Conservation (phyloP, 1,140 invertebrate genomes). For the Platyscapa corneri region DNA sequence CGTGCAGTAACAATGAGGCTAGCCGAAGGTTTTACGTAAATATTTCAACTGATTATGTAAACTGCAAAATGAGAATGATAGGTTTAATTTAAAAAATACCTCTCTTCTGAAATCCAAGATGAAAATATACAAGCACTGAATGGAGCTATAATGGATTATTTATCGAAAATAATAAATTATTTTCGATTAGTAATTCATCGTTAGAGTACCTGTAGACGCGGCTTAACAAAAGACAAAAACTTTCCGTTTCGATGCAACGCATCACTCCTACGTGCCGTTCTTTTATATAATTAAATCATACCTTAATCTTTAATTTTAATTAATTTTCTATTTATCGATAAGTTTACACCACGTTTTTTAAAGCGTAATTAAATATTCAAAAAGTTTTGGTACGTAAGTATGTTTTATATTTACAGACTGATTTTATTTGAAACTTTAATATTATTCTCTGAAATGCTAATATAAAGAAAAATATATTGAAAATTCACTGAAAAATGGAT, state of each 20-base stretch:
- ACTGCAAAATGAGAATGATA: neutral
- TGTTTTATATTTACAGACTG: neutral
- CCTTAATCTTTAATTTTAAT: neutral
- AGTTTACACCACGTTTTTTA: slow-evolving; percentile 1
- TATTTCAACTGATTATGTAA: neutral
- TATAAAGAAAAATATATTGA: neutral
- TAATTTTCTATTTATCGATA: neutral
- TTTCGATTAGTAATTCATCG: neutral
- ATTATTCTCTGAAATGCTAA: neutral
- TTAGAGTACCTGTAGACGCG: neutral
- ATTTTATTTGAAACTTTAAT: neutral
- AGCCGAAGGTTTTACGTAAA: neutral
- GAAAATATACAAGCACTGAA: neutral
- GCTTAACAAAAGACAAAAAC: neutral
- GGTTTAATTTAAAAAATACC: neutral
- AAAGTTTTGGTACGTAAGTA: neutral
- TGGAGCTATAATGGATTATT: no score
- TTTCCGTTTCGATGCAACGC: neutral
- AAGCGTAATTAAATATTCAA: neutral
- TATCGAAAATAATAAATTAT: neutral
- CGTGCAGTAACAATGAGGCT: neutral
- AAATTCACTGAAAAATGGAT: neutral
- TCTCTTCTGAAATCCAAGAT: neutral
- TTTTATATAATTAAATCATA: neutral
- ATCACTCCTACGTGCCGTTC: neutral